These are phyloP conservation scores for Drosophila aff. DNA, from an alignment of 1,140 invertebrate species.

Conservation along the genomic window DNA sequence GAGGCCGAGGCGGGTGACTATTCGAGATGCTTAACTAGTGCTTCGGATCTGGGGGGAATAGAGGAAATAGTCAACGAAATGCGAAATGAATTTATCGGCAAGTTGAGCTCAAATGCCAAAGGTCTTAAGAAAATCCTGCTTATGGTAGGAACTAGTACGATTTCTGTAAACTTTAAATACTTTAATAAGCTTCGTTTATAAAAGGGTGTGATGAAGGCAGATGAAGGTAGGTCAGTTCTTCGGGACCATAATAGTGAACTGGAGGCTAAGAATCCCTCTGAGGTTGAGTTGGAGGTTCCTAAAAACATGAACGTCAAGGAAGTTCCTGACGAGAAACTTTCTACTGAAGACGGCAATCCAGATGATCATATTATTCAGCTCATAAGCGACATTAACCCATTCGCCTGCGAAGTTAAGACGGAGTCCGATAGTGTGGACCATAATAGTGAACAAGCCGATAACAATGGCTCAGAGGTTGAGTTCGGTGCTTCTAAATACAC, in stretches of 20 bases:
- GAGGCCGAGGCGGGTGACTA: constrained; percentile 4
- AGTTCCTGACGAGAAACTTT: not conserved
- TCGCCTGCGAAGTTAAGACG: constrained; percentile 11
- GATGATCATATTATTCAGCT: constrained; percentile 3
- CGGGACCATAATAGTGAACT: not conserved
- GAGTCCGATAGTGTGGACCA: not conserved
- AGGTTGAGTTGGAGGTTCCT: not conserved
- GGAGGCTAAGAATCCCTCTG: too few relatives aligned
- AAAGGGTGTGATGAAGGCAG: constrained; percentile 17
- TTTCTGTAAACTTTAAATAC: not conserved
- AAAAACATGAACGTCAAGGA: not conserved
- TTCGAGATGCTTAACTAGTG: not conserved
- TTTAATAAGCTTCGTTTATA: not conserved
- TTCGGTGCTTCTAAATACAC: not conserved
- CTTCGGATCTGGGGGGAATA: not conserved
- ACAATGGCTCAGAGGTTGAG: too few relatives aligned
- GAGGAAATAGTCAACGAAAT: constrained; percentile 31
- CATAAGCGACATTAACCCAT: constrained; percentile 38
- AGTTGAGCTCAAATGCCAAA: constrained; percentile 13
- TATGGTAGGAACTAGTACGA: constrained; percentile 18
- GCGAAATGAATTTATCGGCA: constrained; percentile 22
- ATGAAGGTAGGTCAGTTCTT: too few relatives aligned
- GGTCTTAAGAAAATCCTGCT: constrained; percentile 8
- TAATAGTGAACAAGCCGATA: not conserved
- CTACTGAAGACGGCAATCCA: not conserved